These are phyloP conservation scores for Pipistrellus nathusii DNA, from an alignment of 2,797 vertebrate species.

Conservation along the genomic window DNA sequence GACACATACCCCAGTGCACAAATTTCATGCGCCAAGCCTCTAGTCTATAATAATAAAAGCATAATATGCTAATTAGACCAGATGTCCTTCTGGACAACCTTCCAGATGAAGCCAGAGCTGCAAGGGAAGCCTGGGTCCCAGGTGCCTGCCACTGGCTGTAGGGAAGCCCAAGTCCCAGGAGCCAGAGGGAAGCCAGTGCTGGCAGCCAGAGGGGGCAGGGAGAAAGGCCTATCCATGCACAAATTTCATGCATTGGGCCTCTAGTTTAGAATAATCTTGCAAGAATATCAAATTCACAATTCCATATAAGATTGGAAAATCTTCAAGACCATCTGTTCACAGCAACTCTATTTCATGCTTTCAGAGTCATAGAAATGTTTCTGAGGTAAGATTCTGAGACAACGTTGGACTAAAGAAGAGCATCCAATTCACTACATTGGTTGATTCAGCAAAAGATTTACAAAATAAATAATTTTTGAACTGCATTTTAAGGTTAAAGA, in stretches of 20 bases:
- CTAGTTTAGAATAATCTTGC: neutral
- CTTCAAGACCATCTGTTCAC: neutral
- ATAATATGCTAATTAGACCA: no score
- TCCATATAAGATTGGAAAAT: neutral
- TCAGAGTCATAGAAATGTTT: neutral
- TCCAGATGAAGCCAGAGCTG: no score
- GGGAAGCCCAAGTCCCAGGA: no score
- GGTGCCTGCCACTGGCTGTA: no score
- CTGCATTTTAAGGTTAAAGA: neutral
- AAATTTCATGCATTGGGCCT: no score
- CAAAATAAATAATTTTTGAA: constrained; percentile 20
- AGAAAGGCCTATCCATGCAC: no score
- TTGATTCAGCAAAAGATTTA: neutral
- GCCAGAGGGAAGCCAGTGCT: no score
- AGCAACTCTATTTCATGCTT: neutral
- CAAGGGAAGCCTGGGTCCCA: no score
- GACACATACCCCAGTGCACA: no score
- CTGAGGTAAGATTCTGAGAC: neutral
- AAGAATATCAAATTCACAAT: neutral
- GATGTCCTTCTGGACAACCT: no score
- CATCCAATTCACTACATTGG: neutral
- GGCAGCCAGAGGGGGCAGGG: accelerated
- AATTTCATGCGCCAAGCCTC: no score
- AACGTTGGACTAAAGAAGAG: neutral
- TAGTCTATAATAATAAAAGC: no score